Evolutionary conservation across 2,888 invertebrate species (phyloP).

Genomic region (Axea sp.): DNA sequence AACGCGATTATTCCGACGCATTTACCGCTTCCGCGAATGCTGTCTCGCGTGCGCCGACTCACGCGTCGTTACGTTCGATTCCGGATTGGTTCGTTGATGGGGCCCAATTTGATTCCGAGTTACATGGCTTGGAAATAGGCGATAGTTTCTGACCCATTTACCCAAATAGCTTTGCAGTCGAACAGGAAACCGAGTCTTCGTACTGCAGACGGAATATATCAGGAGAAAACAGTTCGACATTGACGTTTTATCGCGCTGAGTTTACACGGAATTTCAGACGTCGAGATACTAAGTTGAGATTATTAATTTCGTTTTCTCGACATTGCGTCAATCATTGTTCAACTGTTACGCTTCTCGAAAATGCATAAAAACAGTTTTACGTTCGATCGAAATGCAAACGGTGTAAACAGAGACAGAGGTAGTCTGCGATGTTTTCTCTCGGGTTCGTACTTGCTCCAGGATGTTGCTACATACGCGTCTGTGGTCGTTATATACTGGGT

Average conservation of each 20-base stretch:
- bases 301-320: constrained; percentile 24
- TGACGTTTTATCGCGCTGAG: constrained; percentile 26
- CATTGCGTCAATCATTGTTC: neutral
- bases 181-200: constrained; percentile 45
- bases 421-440: constrained; percentile 70
- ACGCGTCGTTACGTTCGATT: constrained; percentile 32
- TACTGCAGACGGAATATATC: constrained; percentile 50
- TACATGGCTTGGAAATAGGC: constrained; percentile 74
- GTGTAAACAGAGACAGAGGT: constrained; percentile 6
- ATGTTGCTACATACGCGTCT: constrained; percentile 57
- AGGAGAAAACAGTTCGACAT: constrained; percentile 21
- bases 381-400: constrained; percentile 4
- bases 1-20: constrained; percentile 61
- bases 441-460: constrained; percentile 64
- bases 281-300: constrained; percentile 5
- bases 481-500: constrained; percentile 50
- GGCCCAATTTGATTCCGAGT: constrained; percentile 70
- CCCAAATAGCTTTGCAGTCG: constrained; percentile 67
- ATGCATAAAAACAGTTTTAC: constrained; percentile 36
- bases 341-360: constrained; percentile 8
- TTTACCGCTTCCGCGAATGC: constrained; percentile 49
- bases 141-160: constrained; percentile 78
- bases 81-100: constrained; percentile 51
- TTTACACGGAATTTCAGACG: neutral
- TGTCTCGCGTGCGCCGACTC: no score